Evolutionary conservation across 2,113 vertebrate genomes (phyloP), one percentile per base, ranked within the genome.

Genomic region (Fukomys damarensis): DNA sequence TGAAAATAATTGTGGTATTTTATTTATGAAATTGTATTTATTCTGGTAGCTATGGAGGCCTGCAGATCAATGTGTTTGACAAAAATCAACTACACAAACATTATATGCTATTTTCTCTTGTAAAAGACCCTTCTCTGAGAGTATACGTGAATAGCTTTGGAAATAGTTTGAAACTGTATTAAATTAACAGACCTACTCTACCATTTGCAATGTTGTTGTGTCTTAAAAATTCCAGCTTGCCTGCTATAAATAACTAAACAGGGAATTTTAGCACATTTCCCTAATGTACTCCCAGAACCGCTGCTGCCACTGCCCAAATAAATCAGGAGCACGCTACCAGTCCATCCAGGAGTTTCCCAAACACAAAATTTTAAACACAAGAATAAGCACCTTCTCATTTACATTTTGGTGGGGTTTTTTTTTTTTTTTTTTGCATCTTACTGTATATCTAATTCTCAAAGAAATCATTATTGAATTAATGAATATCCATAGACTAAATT

Each of bases 221-320:
- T 6, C 61, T 68, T 63, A 72, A 17, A 17, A 79, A 49, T 17
- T 90, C 80, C 46, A 74, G 32, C 16, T 58, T 20, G 1, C 2
- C 26, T 56, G 7, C 35, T 49, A 28, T 30, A 16, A 7, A n/a
- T n/a, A n/a, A n/a, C 6, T 63, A 30, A 63, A 54, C 24, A 79
- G 16, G 3, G 68, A 24, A 22, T 2, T 17, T 41, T n/a, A 58
- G 9, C 54, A 6, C 20, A 24, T 41, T 38, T 41, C 4, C 17
- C 41, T 9, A 12, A 2, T 8, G 14, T 43, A 12, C 52, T 61
- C 5, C 49, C 10, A 28, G 28, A 41, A 12, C 5, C 20, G 59
- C 43, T 11, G 6, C 28, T 1, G 4, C 41, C 4, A 49, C 8
- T 16, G 26, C 1, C 4, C 3, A 10, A 68, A 35, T 13, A 32